Percentiles rank a stretch among this genome's conserved stretches.
These are phyloP conservation scores for Peromyscus maniculatus DNA, from an alignment of 2,113 vertebrate species.

Conservation along the genomic window DNA sequence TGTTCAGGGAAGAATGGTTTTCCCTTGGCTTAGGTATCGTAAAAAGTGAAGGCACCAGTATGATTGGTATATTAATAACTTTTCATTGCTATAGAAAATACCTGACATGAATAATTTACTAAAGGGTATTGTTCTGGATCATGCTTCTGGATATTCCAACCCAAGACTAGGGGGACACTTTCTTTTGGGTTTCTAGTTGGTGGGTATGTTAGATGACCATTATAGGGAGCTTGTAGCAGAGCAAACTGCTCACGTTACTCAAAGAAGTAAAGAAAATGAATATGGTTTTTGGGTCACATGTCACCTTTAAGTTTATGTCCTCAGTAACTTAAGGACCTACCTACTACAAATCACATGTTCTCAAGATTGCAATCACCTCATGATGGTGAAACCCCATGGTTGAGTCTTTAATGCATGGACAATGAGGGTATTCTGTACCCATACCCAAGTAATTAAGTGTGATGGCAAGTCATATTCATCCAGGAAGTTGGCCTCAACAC, in stretches of 20 bases:
- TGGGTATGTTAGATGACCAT: neutral
- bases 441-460: neutral
- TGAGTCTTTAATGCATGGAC: neutral
- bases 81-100: neutral
- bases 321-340: neutral
- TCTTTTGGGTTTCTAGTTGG: neutral
- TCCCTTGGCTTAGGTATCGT: neutral
- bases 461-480: neutral
- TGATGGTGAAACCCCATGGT: fast-evolving
- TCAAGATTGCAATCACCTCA: neutral
- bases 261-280: neutral
- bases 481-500: neutral
- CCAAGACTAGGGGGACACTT: neutral
- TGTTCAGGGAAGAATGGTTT: neutral
- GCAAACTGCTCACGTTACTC: neutral
- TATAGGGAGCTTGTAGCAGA: no score
- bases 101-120: neutral
- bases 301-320: neutral
- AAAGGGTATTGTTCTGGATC: neutral
- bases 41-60: neutral
- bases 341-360: neutral
- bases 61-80: neutral
- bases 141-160: neutral
- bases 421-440: neutral
- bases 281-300: neutral